Evolutionary conservation across 92 coral and sea anemone species (phyloP).

Genomic region (Bergia puertoricense): DNA sequence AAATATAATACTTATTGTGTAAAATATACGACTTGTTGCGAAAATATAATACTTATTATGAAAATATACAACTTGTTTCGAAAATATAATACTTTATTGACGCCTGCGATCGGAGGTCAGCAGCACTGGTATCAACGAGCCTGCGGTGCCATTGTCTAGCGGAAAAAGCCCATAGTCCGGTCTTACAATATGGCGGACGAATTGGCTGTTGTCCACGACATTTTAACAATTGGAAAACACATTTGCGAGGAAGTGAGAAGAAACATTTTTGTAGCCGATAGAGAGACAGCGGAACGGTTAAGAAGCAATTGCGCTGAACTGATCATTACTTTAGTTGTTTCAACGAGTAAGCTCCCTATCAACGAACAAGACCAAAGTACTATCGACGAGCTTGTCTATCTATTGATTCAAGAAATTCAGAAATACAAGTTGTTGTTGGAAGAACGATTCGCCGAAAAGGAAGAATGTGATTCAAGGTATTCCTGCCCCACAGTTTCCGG

Average conservation of each 20-base stretch:
- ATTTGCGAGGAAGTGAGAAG: slow-evolving; percentile 42
- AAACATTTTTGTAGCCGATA: slow-evolving; percentile 41
- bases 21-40: no score
- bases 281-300: slow-evolving; percentile 33
- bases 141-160: no score
- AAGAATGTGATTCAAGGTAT: slow-evolving; percentile 27
- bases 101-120: not conserved
- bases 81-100: not conserved
- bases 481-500: slow-evolving; percentile 49
- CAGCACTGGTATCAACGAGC: no score
- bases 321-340: slow-evolving; percentile 8
- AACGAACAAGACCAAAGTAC: slow-evolving; percentile 13
- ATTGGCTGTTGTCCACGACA: not conserved
- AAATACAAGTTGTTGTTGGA: slow-evolving; percentile 38
- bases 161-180: no score
- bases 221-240: slow-evolving; percentile 45
- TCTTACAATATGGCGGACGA: no score
- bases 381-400: slow-evolving; percentile 1
- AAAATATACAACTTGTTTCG: not conserved
- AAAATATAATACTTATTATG: not conserved
- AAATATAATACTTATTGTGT: no score
- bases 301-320: slow-evolving; percentile 39
- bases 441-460: slow-evolving; percentile 48
- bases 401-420: slow-evolving; percentile 49
- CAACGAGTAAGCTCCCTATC: slow-evolving; percentile 22